Evolutionary conservation across 2,113 vertebrate genomes (phyloP).

Genomic region (Canis aureus): DNA sequence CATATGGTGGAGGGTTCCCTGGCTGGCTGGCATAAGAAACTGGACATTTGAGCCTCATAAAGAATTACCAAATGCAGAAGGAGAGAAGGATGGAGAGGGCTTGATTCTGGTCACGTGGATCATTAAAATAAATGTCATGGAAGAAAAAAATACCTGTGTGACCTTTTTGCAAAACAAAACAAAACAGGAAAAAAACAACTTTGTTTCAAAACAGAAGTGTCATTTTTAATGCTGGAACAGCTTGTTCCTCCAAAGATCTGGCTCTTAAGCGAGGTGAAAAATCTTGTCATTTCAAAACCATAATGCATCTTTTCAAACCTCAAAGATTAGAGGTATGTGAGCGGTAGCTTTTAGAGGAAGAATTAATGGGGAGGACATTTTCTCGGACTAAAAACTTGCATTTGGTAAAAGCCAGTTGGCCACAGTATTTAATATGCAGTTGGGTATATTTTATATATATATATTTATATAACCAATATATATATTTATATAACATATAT

Average conservation of each 20-base stretch:
- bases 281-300: not conserved
- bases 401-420: not conserved
- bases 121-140: not conserved
- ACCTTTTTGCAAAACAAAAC: conserved; percentile 34
- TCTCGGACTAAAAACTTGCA: not conserved
- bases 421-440: not conserved
- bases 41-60: not conserved
- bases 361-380: not conserved
- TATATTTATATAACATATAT: too few relatives aligned
- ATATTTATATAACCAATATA: too few relatives aligned
- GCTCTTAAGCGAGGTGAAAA: not conserved
- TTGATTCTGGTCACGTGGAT: not conserved
- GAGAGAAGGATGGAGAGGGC: not conserved
- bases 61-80: not conserved
- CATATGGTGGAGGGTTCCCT: conserved; percentile 57
- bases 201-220: conserved; percentile 57
- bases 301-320: conserved; percentile 35
- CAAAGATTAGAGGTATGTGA: not conserved
- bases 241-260: conserved; percentile 38
- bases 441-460: too few relatives aligned
- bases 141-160: conserved; percentile 2
- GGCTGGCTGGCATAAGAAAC: not conserved
- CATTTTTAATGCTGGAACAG: conserved; percentile 34
- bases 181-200: not conserved
- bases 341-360: not conserved